A percentile compares a stretch with the other conserved stretches of the same genome.
phyloP scores from a whole-genome alignment of 53 echinoderm and acorn worm genomes.

The Astropecten irregularis region DNA sequence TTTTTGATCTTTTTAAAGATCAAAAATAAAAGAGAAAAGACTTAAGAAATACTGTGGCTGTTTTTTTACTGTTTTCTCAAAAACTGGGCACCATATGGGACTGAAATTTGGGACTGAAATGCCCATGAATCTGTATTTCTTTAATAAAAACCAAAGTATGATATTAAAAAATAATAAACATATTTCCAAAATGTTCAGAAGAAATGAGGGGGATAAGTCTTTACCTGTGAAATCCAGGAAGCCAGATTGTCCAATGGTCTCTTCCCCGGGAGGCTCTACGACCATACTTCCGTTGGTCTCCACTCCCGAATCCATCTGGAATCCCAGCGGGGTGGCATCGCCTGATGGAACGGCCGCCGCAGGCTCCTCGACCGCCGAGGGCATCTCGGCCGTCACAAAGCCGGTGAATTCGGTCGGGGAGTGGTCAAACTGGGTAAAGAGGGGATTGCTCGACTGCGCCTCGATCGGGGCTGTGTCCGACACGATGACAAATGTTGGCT shows the following conservation, averaged over 20 bases:
- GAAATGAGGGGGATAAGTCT: no score
- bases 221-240: conserved; percentile 29
- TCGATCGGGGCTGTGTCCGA: background rate
- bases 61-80: no score
- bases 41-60: no score
- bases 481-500: conserved; percentile 13
- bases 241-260: conserved; percentile 14
- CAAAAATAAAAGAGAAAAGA: no score
- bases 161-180: no score
- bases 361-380: background rate
- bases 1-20: no score
- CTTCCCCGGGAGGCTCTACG: conserved; percentile 44
- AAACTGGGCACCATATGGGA: no score
- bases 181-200: no score
- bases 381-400: conserved; percentile 13
- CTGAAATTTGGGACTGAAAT: no score
- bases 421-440: background rate
- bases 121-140: no score
- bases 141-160: no score
- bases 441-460: background rate
- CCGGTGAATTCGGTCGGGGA: conserved; percentile 34
- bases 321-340: background rate
- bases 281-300: conserved; percentile 34
- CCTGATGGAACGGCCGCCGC: background rate
- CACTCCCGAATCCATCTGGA: background rate